These are phyloP conservation scores for Tor tambroides DNA, from an alignment of 2,113 vertebrate species.

Conservation along the genomic window DNA sequence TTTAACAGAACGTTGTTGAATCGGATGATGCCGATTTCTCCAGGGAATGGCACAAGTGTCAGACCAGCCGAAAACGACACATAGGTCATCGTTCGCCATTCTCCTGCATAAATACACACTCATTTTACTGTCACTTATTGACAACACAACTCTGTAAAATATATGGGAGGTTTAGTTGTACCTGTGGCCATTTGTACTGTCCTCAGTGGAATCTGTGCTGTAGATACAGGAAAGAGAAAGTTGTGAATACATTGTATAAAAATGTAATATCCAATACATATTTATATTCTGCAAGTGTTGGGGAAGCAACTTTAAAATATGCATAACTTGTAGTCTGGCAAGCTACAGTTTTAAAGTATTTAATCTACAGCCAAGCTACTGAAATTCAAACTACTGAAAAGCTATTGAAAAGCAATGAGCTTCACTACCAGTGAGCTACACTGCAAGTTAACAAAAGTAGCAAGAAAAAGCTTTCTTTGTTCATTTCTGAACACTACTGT, in stretches of 20 bases:
- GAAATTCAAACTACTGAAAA: neutral
- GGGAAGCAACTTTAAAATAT: neutral
- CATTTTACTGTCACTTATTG: neutral
- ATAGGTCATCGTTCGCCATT: conserved; percentile 43
- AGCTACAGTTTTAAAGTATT: neutral
- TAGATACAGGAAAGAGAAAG: conserved; percentile 55
- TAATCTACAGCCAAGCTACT: neutral
- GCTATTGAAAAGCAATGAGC: neutral
- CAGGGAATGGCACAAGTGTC: conserved; percentile 78
- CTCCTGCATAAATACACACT: conserved; percentile 57
- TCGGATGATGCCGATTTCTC: conserved; percentile 79
- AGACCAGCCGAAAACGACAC: conserved; percentile 92
- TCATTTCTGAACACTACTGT: too few species aligned
- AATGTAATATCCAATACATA: neutral
- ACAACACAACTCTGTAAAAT: neutral
- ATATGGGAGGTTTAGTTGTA: neutral
- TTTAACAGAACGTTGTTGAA: conserved; percentile 94
- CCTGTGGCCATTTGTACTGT: conserved; percentile 34
- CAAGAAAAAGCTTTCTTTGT: neutral
- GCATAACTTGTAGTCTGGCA: neutral
- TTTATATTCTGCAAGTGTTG: neutral
- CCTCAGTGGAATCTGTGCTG: conserved; percentile 29
- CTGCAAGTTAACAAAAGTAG: too few species aligned
- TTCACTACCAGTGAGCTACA: neutral
- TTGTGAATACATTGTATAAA: neutral